Evolutionary conservation across 2,113 vertebrate species (phyloP).

Genomic region (Lutjanus erythropterus): DNA sequence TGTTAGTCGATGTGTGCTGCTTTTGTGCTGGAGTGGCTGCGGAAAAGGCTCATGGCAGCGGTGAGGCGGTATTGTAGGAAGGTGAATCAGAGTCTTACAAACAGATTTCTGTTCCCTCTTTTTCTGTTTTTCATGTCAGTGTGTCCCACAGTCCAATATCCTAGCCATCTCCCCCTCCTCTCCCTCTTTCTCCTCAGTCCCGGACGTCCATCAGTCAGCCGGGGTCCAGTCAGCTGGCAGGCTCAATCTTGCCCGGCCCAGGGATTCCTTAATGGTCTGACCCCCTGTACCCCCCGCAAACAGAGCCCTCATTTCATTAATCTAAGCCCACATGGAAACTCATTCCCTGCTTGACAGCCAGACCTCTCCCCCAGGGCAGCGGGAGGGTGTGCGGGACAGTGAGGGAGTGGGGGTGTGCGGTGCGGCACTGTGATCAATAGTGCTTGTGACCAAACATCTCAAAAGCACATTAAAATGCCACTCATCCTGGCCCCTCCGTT

Average conservation of each 20-base stretch:
- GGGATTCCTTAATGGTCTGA: constrained; percentile 86
- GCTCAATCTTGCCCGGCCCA: constrained; percentile 79
- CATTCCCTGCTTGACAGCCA: constrained; percentile 86
- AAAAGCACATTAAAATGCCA: constrained; percentile 90
- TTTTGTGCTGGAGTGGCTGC: constrained; percentile 36
- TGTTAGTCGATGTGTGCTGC: constrained; percentile 33
- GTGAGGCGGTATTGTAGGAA: constrained; percentile 13
- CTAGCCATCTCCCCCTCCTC: constrained; percentile 27
- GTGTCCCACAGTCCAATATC: constrained; percentile 50
- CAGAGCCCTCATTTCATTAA: constrained; percentile 85
- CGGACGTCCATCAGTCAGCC: constrained; percentile 79
- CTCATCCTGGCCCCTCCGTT: constrained; percentile 81
- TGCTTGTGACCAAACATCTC: constrained; percentile 88
- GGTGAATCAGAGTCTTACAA: constrained; percentile 3
- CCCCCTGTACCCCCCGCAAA: constrained; percentile 74
- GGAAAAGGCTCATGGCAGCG: constrained; percentile 30
- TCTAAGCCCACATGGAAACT: constrained; percentile 84
- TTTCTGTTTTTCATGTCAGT: constrained; percentile 17
- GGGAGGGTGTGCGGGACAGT: constrained; percentile 65
- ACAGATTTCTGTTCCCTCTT: constrained; percentile 28
- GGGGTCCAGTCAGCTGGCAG: constrained; percentile 73
- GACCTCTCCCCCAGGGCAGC: constrained; percentile 71
- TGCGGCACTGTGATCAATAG: constrained; percentile 85
- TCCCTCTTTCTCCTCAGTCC: constrained; percentile 15
- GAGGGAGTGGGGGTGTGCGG: constrained; percentile 41